Evolutionary conservation across 2,113 vertebrate species (phyloP).

Genomic region (pig (Sus scrofa)): DNA sequence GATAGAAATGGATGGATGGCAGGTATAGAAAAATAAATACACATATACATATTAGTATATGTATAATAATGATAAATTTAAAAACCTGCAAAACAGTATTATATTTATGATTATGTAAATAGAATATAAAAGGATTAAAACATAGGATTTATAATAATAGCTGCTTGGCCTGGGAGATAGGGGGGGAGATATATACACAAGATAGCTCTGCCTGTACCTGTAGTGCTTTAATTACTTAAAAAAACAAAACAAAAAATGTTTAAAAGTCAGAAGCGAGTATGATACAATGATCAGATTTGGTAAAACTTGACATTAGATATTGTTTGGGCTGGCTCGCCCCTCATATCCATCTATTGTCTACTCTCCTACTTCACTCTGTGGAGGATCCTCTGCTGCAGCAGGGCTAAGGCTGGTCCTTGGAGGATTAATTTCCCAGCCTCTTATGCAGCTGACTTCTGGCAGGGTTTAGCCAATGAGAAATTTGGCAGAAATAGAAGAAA

Average conservation of each 20-base stretch:
- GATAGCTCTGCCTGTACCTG: neutral
- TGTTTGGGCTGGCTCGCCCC: neutral
- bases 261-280: neutral
- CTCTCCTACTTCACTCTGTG: neutral
- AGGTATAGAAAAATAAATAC: constrained; percentile 13
- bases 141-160: neutral
- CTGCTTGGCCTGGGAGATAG: neutral
- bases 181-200: neutral
- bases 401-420: neutral
- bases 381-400: neutral
- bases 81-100: neutral
- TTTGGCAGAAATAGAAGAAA: neutral
- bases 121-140: constrained; percentile 26
- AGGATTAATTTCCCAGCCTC: neutral
- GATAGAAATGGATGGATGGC: neutral
- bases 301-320: neutral
- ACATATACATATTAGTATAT: neutral
- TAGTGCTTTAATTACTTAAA: constrained; percentile 52
- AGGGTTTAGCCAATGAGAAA: constrained; percentile 20
- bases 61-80: neutral
- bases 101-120: constrained; percentile 31
- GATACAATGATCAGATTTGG: neutral
- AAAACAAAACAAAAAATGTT: constrained; percentile 15
- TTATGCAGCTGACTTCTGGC: neutral
- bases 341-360: neutral